Evolutionary conservation across 2,113 vertebrate genomes (phyloP), one percentile per base, ranked within the genome.

Genomic region (Xyrauchen texanus): DNA sequence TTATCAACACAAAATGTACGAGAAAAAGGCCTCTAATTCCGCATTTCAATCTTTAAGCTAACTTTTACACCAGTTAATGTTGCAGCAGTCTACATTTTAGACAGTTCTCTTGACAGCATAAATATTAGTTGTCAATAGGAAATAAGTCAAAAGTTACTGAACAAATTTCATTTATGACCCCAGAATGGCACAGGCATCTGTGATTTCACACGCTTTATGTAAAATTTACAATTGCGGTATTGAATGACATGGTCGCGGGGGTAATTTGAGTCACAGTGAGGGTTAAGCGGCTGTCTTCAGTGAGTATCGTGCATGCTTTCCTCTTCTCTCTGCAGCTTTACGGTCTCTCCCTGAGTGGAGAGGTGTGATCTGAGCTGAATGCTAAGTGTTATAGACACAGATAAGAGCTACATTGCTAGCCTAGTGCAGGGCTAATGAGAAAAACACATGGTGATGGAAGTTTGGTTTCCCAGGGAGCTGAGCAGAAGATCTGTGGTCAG

Each of bases 181-280:
- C 84, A 81, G 86, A 88, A 89, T 85, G 87, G 91, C 91, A 90
- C 90, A 88, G 90, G 91, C 90, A 92, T 93, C 92, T 93, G 92
- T 88, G 89, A 94, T 94, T 94, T 93, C 90, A 92, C 93, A 93
- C 89, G 83, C 90, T 92, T 92, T 91, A 91, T 91, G 91, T 92
- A 90, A 88, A 91, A 91, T 93, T 90, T 93, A 93, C 92, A 90
- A 92, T 94, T 92, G 90, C 85, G 53, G 91, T 91, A 90, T 94
- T 87, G 90, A 89, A 90, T 94, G 90, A 91, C 93, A 86, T 79
- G 62, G 82, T n/a, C 89, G 86, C 79, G 76, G 84, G 86, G 80
- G 92, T 90, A 92, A 93, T 87, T 49, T 60, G 89, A 94, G 89
- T 88, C 85, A 72, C 78, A 49, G 72, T 87, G 12, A 88, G 86